Evolutionary conservation across 1,140 invertebrate species (phyloP).

Genomic region (Amyelois transitella): DNA sequence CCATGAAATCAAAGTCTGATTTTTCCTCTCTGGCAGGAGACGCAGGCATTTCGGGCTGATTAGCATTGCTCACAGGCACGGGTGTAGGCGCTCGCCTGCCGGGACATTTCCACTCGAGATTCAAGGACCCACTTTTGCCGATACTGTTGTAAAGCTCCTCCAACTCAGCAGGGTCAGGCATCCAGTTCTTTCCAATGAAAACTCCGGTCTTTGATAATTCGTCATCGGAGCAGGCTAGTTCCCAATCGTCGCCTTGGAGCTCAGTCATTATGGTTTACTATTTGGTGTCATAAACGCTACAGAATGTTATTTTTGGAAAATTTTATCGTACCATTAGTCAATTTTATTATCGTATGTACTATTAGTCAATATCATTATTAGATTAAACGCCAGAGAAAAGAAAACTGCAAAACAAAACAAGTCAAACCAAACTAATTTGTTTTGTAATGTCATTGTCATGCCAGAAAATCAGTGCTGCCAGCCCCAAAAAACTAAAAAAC

Average conservation of each 20-base stretch:
- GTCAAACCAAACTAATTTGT: too few relatives aligned
- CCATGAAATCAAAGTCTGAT: constrained; percentile 85
- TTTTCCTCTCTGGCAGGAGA: constrained; percentile 76
- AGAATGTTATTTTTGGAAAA: too few relatives aligned
- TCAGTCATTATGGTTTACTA: constrained; percentile 29
- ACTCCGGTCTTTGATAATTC: constrained; percentile 63
- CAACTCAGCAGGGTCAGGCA: constrained; percentile 70
- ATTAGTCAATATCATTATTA: too few relatives aligned
- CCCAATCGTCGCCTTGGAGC: constrained; percentile 72
- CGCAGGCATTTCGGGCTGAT: constrained; percentile 49
- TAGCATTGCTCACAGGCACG: constrained; percentile 52
- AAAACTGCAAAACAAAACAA: too few relatives aligned
- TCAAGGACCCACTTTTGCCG: constrained; percentile 72
- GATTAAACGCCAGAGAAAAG: too few relatives aligned
- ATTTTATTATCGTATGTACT: too few relatives aligned
- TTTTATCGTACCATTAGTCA: too few relatives aligned
- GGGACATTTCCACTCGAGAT: constrained; percentile 79
- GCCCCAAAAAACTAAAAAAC: too few relatives aligned
- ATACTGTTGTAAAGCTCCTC: constrained; percentile 76
- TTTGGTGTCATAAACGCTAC: too few relatives aligned
- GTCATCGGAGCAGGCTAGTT: constrained; percentile 77
- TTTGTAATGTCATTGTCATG: too few relatives aligned
- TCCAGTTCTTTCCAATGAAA: constrained; percentile 59
- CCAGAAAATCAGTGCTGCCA: too few relatives aligned
- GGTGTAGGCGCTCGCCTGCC: constrained; percentile 76